phyloP scores from a whole-genome alignment of 2,797 vertebrate genomes.

The Cryptoprocta ferox region DNA sequence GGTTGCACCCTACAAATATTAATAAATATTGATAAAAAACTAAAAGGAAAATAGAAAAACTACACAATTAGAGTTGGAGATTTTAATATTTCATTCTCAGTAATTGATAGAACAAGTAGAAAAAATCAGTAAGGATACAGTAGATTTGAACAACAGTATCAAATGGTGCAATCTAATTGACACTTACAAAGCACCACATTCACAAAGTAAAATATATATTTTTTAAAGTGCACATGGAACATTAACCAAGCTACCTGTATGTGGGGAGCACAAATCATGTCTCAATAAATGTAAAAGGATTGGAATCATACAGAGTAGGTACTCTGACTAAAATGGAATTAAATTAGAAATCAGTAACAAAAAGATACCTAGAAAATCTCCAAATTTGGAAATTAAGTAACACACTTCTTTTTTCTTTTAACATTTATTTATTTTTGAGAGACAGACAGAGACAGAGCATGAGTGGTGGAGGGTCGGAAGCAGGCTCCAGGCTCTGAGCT shows the following conservation, averaged over 20 bases:
- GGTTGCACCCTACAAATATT: background rate
- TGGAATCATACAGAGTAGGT: background rate
- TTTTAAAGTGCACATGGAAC: background rate
- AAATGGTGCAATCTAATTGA: background rate
- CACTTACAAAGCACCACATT: background rate
- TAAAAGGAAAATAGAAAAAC: background rate
- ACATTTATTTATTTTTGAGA: too few relatives aligned
- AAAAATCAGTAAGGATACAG: background rate
- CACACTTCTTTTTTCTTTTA: too few relatives aligned
- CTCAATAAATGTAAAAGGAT: background rate
- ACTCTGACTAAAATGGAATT: background rate
- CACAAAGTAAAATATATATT: background rate
- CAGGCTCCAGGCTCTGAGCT: too few relatives aligned
- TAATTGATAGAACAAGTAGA: background rate
- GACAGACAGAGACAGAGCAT: too few relatives aligned
- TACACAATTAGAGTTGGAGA: background rate
- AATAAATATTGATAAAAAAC: background rate
- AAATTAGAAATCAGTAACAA: slow-evolving; percentile 4
- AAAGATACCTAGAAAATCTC: background rate
- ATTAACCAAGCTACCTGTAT: background rate
- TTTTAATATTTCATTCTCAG: background rate
- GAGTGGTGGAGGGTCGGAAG: too few relatives aligned
- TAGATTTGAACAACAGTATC: background rate
- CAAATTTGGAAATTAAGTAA: background rate
- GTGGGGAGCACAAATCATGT: background rate